Evolutionary conservation across 2,113 vertebrate species (phyloP), one percentile per base, ranked within the genome.

Genomic region (Saccopteryx bilineata): DNA sequence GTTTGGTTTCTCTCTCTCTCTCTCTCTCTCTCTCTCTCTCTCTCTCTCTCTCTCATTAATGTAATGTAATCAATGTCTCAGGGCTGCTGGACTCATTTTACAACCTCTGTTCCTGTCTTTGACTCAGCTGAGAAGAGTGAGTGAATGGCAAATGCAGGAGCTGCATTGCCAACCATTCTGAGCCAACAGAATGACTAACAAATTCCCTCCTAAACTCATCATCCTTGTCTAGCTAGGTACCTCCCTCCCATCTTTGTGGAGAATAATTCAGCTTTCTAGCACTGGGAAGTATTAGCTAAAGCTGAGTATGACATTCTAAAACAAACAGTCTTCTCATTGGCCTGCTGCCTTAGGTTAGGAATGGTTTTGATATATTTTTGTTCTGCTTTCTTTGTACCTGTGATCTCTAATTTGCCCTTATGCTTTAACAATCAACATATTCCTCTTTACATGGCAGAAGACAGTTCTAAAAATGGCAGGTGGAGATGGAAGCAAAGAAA

Each of bases 381-480:
- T 84, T 80, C 66, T 95, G 54, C 74, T 95, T 95, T 85, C 69
- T 83, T 76, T 7, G 23, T 76, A 60, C 65, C 66, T 95, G 52
- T 84, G 87, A 94, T 94, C 72, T 92, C 95, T 94, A 94, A 96
- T 94, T 96, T 96, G 13, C 54, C 84, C 33, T 95, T 76, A 21
- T 66, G 23, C 28, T 95, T 96, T 61, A 91, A 81, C 21, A 91
- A 85, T 83, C 74, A 88, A 80, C n/a, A 31, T 28, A 9, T 66
- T 93, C 46, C 15, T 95, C 85, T 91, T 96, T 84, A 96, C 87
- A 87, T 89, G 19, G 18, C 63, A 83, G 56, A 74, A 91, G 82
- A 90, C 31, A 88, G 12, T 72, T 94, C 78, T 93, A 94, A 89
- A 23, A 13, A 60, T 46, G 74, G 19, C 56, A 96, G 68, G 72